phyloP scores from a whole-genome alignment of 1,140 invertebrate genomes.

The Zophobas morio region DNA sequence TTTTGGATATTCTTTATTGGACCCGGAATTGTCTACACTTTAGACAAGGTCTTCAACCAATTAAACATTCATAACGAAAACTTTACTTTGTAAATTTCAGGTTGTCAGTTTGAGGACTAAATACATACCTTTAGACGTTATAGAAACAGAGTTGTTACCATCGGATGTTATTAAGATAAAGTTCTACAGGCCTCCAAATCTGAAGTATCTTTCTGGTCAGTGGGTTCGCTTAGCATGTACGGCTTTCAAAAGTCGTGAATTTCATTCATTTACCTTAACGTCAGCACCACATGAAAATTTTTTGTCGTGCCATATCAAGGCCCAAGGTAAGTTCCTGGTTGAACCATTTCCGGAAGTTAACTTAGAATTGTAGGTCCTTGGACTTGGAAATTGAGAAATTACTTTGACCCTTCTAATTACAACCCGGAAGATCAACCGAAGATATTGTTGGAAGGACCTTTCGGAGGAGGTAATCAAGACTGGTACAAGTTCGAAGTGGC shows the following conservation, averaged over 20 bases:
- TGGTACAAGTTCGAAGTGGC: constrained; percentile 99
- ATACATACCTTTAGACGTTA: constrained; percentile 94
- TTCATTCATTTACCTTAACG: constrained; percentile 98
- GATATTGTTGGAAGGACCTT: constrained; percentile 95
- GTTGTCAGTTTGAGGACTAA: constrained; percentile 92
- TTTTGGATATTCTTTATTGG: constrained; percentile 98
- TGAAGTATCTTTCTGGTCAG: constrained; percentile 94
- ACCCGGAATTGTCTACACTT: constrained; percentile 90
- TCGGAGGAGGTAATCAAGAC: constrained; percentile 99
- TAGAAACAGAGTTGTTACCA: constrained; percentile 95
- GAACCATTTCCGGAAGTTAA: neutral
- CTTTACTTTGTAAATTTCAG: constrained; percentile 67
- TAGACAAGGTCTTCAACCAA: constrained; percentile 84
- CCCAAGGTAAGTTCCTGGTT: constrained; percentile 75
- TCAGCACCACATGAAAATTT: constrained; percentile 99
- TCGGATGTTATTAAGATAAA: constrained; percentile 96
- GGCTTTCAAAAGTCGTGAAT: constrained; percentile 92
- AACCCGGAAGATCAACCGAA: constrained; percentile 91
- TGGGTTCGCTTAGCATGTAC: constrained; percentile 95
- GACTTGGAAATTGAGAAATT: constrained; percentile 98
- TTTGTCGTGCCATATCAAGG: constrained; percentile 97
- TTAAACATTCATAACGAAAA: constrained; percentile 8
- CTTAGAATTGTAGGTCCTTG: constrained; percentile 80
- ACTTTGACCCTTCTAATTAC: constrained; percentile 96
- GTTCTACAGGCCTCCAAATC: constrained; percentile 94